Base-by-base conservation (phyloP, 1,140 invertebrate genomes). In the Ruditapes philippinarum region DNA sequence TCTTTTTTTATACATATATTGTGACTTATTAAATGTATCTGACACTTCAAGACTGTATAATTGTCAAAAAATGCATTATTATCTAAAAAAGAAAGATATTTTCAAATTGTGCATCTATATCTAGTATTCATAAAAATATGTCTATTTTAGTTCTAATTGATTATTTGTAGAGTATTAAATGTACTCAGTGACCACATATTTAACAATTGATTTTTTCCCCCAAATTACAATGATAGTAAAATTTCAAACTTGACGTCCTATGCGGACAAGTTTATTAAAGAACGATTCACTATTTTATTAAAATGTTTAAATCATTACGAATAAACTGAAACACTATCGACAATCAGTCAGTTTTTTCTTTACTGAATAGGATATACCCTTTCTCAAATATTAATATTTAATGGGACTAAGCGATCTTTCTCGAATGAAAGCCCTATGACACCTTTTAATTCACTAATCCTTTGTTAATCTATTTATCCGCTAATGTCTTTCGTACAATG, bases 301-400 rank as follows among this genome's bases (percentile, higher is more conserved):
- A 49, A 45, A 49, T 25, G 28, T 17, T 2, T 19, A 22, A 45
- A 40, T 76, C 33, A 45, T 49, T 31, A 54, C 3, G 14, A 12
- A 78, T 33, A 70, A 78, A 36, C 54, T 78, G 74, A 78, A 78
- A 78, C 74, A 78, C n/a, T 42, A 42, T 78, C 74, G 54, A 78
- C 45, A 57, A 33, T 33, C 49, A 17, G 45, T 19, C 45, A 49
- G 28, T n/a, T 78, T 51, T 2, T 49, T 33, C 17, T 5, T 49
- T 9, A 33, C 5, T 54, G 74, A 78, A 78, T 78, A 51, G 31
- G 45, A 36, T n/a, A 3, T 31, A 22, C 14, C 74, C 36, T 54
- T 33, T 36, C 36, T 78, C 31, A 38, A 25, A 54, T 51, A 78
- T 78, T 54, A 78, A 78, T 78, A 78, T 57, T 78, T 78, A 36